phyloP scores from a whole-genome alignment of 2,888 invertebrate genomes.

The Trachelus iudaicus region DNA sequence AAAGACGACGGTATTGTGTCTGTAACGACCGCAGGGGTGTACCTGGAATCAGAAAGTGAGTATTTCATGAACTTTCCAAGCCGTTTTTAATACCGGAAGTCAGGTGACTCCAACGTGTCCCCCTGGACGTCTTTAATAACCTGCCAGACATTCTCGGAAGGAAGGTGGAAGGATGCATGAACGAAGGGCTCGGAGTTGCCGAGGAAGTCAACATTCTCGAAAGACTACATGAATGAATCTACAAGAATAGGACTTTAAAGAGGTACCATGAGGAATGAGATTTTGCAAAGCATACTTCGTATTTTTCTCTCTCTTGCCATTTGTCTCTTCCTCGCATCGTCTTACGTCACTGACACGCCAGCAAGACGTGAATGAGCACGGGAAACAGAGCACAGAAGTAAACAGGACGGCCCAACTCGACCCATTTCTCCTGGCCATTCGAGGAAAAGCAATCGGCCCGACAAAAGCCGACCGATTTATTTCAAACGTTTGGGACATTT shows the following conservation, averaged over 20 bases:
- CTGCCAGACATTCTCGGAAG: background rate
- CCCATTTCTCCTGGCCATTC: constrained; percentile 39
- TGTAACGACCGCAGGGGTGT: constrained; percentile 97
- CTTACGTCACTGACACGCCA: background rate
- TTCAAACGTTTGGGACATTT: background rate
- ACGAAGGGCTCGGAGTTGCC: background rate
- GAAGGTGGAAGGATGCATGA: background rate
- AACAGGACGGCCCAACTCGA: constrained; percentile 5
- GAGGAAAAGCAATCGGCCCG: constrained; percentile 27
- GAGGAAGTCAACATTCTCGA: background rate
- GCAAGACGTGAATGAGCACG: background rate
- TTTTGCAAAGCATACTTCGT: background rate
- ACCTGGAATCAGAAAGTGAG: constrained; percentile 72
- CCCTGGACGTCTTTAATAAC: background rate
- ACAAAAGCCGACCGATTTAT: constrained; percentile 35
- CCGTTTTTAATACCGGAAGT: background rate
- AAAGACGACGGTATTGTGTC: constrained; percentile 96
- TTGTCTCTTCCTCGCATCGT: background rate
- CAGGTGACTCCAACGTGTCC: background rate
- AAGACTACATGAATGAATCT: background rate
- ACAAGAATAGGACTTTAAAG: background rate
- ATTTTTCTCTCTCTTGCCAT: background rate
- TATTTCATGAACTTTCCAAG: background rate
- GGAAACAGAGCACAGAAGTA: background rate
- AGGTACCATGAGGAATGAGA: background rate